Evolutionary conservation across 2,797 vertebrate species (phyloP), one percentile per base, ranked within the genome.

Genomic region (Sebastes trivittatus): DNA sequence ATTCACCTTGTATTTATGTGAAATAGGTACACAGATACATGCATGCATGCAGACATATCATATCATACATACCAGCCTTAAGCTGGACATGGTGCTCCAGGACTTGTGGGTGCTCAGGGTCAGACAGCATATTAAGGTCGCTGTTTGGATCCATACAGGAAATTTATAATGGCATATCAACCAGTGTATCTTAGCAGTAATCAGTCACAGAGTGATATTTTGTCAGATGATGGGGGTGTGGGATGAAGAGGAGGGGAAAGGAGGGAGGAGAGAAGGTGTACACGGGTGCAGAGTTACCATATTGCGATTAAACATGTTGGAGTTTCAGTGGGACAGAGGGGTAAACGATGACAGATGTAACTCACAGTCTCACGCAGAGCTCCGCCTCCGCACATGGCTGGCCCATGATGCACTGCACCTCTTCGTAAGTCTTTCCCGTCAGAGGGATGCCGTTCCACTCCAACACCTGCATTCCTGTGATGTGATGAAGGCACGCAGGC

Each of bases 321-420:
- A 75, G 72, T 88, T 83, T 79, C 70, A 93, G 93, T 92, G 96
- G 93, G 92, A 94, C 86, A 87, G 95, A 94, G 93, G 92, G 91
- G 94, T 96, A 95, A 95, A 96, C 85, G 95, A 94, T 94, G 95
- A 96, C 96, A 96, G 95, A 94, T 95, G 96, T 95, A 96, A 98
- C 98, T 99, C 96, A 99, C 98, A 99, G 97, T 96, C 98, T 97
- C 95, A 99, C 96, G 94, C 98, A 99, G 95, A 99, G 97, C 96
- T 99, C 98, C 95, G 96, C 97, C 96, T 99, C 98, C 88, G 96
- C 97, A 97, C 96, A 97, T 90, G 96, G 97, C 80, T 98, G 97
- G 83, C 95, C 95, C 92, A 98, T 93, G 87, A 99, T 97, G 93
- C 93, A 96, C 84, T 99, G 98, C 68, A 99, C 98, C 92, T 99